Evolutionary conservation across 2,113 vertebrate species (phyloP).

Genomic region (Tachuris rubrigastra): DNA sequence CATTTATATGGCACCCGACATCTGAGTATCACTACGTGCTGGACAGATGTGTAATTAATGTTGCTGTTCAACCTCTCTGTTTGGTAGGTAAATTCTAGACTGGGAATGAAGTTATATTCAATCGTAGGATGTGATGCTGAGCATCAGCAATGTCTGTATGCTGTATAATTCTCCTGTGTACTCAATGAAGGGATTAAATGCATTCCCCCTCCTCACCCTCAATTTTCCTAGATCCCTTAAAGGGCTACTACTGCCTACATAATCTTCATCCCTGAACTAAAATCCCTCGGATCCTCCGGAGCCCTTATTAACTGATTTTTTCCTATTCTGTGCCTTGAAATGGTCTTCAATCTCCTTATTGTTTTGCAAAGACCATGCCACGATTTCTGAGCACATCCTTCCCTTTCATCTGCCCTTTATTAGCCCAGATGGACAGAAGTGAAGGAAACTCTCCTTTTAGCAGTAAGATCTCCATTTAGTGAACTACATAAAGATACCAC

Average conservation of each 20-base stretch:
- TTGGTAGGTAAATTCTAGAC: slow-evolving; percentile 55
- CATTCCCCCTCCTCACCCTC: slow-evolving; percentile 1
- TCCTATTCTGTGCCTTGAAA: slow-evolving; percentile 38
- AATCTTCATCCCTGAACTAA: slow-evolving; percentile 38
- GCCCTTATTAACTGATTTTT: slow-evolving; percentile 41
- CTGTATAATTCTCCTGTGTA: background rate
- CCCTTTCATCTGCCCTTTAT: slow-evolving; percentile 10
- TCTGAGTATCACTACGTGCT: background rate
- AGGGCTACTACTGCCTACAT: slow-evolving; percentile 41
- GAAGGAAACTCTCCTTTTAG: background rate
- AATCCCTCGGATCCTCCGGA: slow-evolving; percentile 37
- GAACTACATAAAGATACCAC: background rate
- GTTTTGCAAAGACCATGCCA: slow-evolving; percentile 23
- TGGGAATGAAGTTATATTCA: slow-evolving; percentile 1
- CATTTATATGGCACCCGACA: slow-evolving; percentile 40
- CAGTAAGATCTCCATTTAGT: background rate
- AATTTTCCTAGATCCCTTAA: slow-evolving; percentile 40
- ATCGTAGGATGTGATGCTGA: background rate
- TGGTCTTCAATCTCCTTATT: slow-evolving; percentile 25
- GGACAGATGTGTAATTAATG: slow-evolving; percentile 54
- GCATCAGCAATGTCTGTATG: background rate
- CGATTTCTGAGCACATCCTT: slow-evolving; percentile 33
- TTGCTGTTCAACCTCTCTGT: slow-evolving; percentile 28
- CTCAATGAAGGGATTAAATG: slow-evolving; percentile 40
- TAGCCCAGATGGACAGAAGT: background rate